Base-by-base conservation (phyloP, 2,888 invertebrate species). In the Caenorhabditis japonica region DNA sequence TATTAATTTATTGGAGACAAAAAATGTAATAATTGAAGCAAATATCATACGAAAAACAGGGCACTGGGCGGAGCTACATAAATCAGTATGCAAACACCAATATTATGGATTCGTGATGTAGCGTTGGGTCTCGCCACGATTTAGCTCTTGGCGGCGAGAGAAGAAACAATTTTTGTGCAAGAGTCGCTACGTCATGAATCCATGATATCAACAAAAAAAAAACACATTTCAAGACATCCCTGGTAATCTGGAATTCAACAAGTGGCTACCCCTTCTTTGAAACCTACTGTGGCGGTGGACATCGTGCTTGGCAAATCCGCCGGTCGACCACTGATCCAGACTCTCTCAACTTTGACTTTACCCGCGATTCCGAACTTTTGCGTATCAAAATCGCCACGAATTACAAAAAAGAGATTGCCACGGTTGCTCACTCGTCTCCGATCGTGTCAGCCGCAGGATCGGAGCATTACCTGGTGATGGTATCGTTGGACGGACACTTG, bases 281-380 rank as follows among this genome's bases (percentile, higher is more conserved):
- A 12, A 8, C 34, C 2, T 68, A 55, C 7, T 73, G 73, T 51
- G 73, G 73, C 3, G 73, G 73, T 4, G 73, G 73, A 0, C 60
- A 73, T 41, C 55, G 73, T 1, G 47, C 33, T 2, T 73, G 73
- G 73, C 44, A 61, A 19, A 33, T 64, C 2, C 25, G 38, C 10
- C 21, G 27, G 0, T 21, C 25, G 23, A 10, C 15, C 8, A 39
- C 27, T 0, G 23, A 21, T 4, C 13, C 51, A 7, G 4, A 0
- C 8, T 34, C n/a, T 19, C 30, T 66, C 3, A n/a, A 55, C 15
- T 72, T 72, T 15, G 60, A 72, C 36, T 72, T 38, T 23, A 47
- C 59, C 2, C 19, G 44, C 7, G 43, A 55, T 19, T 23, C 38
- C 0, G 39, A 49, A 12, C 25, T 60, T 3, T 43, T 21, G 12